Evolutionary conservation across 2,113 vertebrate species (phyloP).

Genomic region (Conger conger): DNA sequence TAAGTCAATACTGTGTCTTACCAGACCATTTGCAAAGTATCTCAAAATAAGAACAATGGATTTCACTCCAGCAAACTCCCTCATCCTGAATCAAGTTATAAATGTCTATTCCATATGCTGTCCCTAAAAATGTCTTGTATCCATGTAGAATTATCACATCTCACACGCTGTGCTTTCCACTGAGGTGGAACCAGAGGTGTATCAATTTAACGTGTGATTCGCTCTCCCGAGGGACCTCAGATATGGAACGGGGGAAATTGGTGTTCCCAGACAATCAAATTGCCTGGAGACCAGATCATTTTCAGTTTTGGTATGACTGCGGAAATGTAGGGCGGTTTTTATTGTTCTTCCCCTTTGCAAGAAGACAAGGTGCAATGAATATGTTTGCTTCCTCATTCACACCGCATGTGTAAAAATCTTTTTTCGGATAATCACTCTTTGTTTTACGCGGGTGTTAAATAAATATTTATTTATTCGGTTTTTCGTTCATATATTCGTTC

Average conservation of each 20-base stretch:
- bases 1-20: neutral
- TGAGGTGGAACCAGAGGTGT: neutral
- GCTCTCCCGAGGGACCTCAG: neutral
- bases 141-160: neutral
- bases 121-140: neutral
- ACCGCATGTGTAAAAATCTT: neutral
- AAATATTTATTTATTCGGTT: too few relatives aligned
- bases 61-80: neutral
- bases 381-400: neutral
- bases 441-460: neutral
- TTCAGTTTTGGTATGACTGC: neutral
- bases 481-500: neutral
- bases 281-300: constrained; percentile 1
- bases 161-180: neutral
- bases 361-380: neutral
- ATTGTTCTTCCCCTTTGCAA: neutral
- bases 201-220: neutral
- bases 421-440: neutral
- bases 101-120: neutral
- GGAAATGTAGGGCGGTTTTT: neutral
- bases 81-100: neutral
- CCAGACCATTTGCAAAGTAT: neutral
- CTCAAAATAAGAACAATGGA: neutral
- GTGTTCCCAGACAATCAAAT: neutral
- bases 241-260: neutral